phyloP scores from a whole-genome alignment of 2,797 vertebrate genomes.

The Phyllotis vaccarum region DNA sequence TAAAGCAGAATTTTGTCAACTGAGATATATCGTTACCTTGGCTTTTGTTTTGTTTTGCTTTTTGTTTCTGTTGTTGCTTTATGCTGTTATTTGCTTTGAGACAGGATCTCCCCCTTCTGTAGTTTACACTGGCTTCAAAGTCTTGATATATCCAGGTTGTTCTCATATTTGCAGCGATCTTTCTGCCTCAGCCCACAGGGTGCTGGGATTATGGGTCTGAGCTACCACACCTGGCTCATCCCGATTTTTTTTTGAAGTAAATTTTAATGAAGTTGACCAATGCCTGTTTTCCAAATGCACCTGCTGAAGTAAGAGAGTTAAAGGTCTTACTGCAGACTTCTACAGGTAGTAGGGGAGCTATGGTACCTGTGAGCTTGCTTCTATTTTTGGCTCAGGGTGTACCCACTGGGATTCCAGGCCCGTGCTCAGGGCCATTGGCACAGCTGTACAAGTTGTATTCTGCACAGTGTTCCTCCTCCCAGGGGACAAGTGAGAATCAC shows the following conservation, averaged over 20 bases:
- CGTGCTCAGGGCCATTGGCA: not conserved
- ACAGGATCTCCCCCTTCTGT: not conserved
- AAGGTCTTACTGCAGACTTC: not conserved
- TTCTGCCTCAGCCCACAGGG: not conserved
- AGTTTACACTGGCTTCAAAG: not conserved
- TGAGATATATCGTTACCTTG: not conserved
- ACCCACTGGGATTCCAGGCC: not conserved
- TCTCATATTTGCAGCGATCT: not conserved
- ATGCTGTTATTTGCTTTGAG: not conserved
- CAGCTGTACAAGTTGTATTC: not conserved
- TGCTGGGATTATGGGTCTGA: not conserved
- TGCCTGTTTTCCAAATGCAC: not conserved
- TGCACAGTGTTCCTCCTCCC: not conserved
- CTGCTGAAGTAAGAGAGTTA: constrained; percentile 1
- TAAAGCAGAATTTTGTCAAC: not conserved
- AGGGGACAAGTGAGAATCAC: not conserved
- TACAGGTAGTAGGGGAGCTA: not conserved
- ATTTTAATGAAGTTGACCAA: not conserved
- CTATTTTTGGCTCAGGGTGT: not conserved
- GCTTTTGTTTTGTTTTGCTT: no score
- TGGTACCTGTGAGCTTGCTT: not conserved
- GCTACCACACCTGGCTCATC: not conserved
- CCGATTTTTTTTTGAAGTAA: not conserved
- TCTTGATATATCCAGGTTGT: not conserved
- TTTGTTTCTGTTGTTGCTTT: no score